Evolutionary conservation across 2,113 vertebrate genomes (phyloP).

Genomic region (Ranitomeya variabilis): DNA sequence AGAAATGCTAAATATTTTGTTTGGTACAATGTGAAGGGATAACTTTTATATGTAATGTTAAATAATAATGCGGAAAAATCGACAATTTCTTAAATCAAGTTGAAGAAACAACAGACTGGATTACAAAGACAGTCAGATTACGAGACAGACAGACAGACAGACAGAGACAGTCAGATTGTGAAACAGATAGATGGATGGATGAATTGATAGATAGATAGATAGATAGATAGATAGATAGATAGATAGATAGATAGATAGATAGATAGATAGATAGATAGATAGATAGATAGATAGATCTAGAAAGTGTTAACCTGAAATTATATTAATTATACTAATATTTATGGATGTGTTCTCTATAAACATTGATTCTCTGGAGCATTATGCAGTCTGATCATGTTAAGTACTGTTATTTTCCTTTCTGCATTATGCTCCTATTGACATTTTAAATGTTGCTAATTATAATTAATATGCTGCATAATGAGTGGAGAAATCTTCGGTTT

Average conservation of each 20-base stretch:
- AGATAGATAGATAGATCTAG: not conserved
- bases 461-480: slow-evolving; percentile 26
- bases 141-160: not conserved
- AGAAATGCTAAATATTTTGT: not conserved
- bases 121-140: not conserved
- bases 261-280: not conserved
- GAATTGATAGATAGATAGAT: not conserved
- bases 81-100: not conserved
- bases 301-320: not conserved
- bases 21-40: not conserved
- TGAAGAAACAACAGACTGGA: not conserved
- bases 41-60: not conserved
- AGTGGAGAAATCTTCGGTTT: not conserved
- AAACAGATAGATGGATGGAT: not conserved
- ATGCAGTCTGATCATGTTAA: not conserved
- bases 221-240: not conserved
- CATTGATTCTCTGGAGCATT: slow-evolving; percentile 1
- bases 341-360: not conserved
- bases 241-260: not conserved
- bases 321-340: not conserved
- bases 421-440: slow-evolving; percentile 5
- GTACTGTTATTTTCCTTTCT: not conserved
- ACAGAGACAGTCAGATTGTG: not conserved
- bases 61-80: not conserved
- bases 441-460: slow-evolving; percentile 20